Evolutionary conservation across 2,888 invertebrate species (phyloP).

Genomic region (Drosophila koepferae): DNA sequence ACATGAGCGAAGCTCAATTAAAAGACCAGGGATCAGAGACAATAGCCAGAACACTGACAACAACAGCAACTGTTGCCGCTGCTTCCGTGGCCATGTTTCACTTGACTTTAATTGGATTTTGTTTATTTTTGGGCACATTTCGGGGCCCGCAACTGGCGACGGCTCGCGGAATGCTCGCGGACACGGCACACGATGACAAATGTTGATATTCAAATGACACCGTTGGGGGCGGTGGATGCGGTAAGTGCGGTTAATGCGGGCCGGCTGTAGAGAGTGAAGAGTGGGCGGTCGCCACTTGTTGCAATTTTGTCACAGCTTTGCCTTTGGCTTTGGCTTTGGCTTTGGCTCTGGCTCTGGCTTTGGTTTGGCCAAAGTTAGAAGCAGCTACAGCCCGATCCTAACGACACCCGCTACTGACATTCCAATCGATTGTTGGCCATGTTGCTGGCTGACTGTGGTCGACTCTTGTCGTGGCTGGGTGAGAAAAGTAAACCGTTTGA

Average conservation of each 20-base stretch:
- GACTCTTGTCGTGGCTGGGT: slow-evolving; percentile 39
- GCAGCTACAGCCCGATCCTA: slow-evolving; percentile 9
- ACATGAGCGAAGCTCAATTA: slow-evolving; percentile 71
- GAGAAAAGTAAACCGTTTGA: slow-evolving; percentile 72
- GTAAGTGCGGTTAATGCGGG: slow-evolving; percentile 48
- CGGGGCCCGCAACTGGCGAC: slow-evolving; percentile 54
- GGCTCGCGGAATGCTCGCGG: slow-evolving; percentile 70
- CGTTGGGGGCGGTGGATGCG: slow-evolving; percentile 56
- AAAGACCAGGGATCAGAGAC: slow-evolving; percentile 47
- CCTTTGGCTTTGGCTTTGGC: slow-evolving; percentile 16
- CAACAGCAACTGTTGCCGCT: slow-evolving; percentile 33
- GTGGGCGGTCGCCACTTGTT: slow-evolving; percentile 46
- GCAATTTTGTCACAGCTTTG: slow-evolving; percentile 59
- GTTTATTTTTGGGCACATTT: slow-evolving; percentile 78
- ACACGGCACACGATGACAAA: slow-evolving; percentile 81
- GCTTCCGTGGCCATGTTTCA: slow-evolving; percentile 55
- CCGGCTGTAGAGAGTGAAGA: slow-evolving; percentile 1
- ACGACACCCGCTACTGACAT: slow-evolving; percentile 71
- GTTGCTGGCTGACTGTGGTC: slow-evolving; percentile 59
- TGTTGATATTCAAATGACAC: slow-evolving; percentile 80
- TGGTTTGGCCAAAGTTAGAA: slow-evolving; percentile 2
- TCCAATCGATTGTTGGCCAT: slow-evolving; percentile 74
- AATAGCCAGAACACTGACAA: slow-evolving; percentile 31
- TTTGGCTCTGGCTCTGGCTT: not conserved
- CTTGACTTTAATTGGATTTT: slow-evolving; percentile 78